phyloP scores from a whole-genome alignment of 2,888 invertebrate species.

The Ichneumon xanthorius region DNA sequence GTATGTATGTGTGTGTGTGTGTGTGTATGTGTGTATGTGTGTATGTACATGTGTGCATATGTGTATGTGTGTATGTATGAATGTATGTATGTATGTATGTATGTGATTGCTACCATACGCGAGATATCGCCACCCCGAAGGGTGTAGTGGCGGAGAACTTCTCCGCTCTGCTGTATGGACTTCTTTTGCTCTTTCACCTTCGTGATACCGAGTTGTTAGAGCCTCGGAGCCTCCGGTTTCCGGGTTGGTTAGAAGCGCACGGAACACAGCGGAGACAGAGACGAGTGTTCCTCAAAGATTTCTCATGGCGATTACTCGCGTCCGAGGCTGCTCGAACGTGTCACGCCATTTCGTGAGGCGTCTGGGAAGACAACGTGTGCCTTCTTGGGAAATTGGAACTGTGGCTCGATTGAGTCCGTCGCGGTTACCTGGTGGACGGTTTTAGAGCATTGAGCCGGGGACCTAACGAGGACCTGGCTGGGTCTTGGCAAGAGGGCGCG shows the following conservation, averaged over 20 bases:
- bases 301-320: conserved; percentile 56
- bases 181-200: conserved; percentile 72
- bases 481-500: no score
- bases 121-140: conserved; percentile 71
- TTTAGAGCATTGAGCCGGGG: background rate
- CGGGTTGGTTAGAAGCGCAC: conserved; percentile 54
- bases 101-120: conserved; percentile 8
- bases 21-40: background rate
- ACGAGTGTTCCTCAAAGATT: conserved; percentile 24
- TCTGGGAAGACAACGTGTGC: background rate
- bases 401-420: background rate
- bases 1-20: background rate
- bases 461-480: background rate
- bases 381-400: conserved; percentile 1
- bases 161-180: background rate
- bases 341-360: conserved; percentile 61
- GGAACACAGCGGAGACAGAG: background rate
- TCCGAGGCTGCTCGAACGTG: conserved; percentile 44
- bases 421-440: background rate
- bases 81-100: background rate
- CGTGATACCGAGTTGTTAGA: conserved; percentile 80
- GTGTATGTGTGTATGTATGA: background rate
- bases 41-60: background rate
- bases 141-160: conserved; percentile 44
- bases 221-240: conserved; percentile 56